Evolutionary conservation across 2,113 vertebrate species (phyloP).

Genomic region (Oncorhynchus tshawytscha): DNA sequence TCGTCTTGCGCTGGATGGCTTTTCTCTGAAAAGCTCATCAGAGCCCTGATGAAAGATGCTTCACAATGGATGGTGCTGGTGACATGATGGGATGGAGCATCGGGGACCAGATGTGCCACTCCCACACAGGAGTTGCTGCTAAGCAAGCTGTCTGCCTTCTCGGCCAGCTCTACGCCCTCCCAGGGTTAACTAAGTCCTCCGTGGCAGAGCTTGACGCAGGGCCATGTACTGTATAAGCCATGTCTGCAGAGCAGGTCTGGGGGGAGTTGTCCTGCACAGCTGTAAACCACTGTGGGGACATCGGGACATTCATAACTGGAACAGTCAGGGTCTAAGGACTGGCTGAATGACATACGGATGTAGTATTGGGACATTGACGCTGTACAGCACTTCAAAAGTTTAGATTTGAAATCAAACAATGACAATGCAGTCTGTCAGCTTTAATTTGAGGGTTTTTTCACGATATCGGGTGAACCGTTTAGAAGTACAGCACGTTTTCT

Average conservation of each 20-base stretch:
- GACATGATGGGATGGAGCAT: constrained; percentile 55
- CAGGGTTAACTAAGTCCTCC: constrained; percentile 14
- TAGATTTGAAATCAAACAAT: too few relatives aligned
- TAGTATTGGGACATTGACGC: too few relatives aligned
- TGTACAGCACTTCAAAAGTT: too few relatives aligned
- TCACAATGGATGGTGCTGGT: constrained; percentile 40
- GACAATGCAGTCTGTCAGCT: too few relatives aligned
- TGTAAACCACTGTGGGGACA: not conserved
- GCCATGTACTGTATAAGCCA: not conserved
- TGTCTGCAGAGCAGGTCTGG: not conserved
- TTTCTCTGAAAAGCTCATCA: constrained; percentile 56
- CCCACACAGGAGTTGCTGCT: constrained; percentile 35
- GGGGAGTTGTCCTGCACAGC: constrained; percentile 5
- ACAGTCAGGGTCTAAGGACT: too few relatives aligned
- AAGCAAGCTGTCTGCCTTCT: constrained; percentile 42
- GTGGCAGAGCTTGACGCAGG: not conserved
- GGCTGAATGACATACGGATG: too few relatives aligned
- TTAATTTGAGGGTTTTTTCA: too few relatives aligned
- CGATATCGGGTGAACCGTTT: too few relatives aligned
- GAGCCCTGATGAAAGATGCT: constrained; percentile 43
- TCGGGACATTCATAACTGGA: not conserved
- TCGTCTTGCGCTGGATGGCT: constrained; percentile 39
- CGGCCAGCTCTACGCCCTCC: constrained; percentile 31
- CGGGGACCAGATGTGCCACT: constrained; percentile 55
- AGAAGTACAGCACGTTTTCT: too few relatives aligned